Conservation (phyloP, 2,888 invertebrate genomes). For the Drosophila paramelanica region DNA sequence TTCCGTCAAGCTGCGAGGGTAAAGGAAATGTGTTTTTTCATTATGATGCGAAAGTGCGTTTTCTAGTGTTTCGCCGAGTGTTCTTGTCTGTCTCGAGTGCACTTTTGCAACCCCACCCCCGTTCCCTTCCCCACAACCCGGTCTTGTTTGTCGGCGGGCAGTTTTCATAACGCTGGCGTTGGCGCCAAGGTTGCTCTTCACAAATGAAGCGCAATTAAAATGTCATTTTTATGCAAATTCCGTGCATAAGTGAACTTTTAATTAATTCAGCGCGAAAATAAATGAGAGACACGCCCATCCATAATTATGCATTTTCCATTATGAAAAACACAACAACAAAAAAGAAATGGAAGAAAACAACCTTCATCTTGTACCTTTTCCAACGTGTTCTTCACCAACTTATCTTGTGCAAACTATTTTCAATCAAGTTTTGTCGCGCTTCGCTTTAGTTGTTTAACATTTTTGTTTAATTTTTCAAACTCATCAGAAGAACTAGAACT, state of each 20-base stretch:
- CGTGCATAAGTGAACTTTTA: slow-evolving; percentile 82
- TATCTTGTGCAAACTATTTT: slow-evolving; percentile 22
- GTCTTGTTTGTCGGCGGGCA: slow-evolving; percentile 24
- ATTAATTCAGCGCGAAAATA: slow-evolving; percentile 77
- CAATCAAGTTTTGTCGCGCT: slow-evolving; percentile 8
- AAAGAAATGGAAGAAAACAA: slow-evolving; percentile 1
- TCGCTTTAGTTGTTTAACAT: slow-evolving; percentile 18
- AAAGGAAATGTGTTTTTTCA: slow-evolving; percentile 73
- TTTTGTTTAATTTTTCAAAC: background rate
- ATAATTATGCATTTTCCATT: slow-evolving; percentile 66
- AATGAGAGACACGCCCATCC: slow-evolving; percentile 65
- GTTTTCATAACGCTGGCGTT: slow-evolving; percentile 59
- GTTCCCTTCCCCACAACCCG: background rate
- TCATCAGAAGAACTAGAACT: background rate
- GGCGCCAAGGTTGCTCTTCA: slow-evolving; percentile 45
- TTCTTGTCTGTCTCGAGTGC: slow-evolving; percentile 71
- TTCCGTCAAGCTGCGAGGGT: slow-evolving; percentile 4
- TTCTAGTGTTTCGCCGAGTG: slow-evolving; percentile 65
- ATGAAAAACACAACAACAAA: background rate
- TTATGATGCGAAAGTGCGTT: slow-evolving; percentile 71
- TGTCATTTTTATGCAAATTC: slow-evolving; percentile 80
- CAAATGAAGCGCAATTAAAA: slow-evolving; percentile 82
- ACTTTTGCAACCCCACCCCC: slow-evolving; percentile 37
- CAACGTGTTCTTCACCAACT: slow-evolving; percentile 12
- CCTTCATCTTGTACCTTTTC: slow-evolving; percentile 47